Conservation (phyloP, 2,797 vertebrate species). For the Oreochromis mossambicus region DNA sequence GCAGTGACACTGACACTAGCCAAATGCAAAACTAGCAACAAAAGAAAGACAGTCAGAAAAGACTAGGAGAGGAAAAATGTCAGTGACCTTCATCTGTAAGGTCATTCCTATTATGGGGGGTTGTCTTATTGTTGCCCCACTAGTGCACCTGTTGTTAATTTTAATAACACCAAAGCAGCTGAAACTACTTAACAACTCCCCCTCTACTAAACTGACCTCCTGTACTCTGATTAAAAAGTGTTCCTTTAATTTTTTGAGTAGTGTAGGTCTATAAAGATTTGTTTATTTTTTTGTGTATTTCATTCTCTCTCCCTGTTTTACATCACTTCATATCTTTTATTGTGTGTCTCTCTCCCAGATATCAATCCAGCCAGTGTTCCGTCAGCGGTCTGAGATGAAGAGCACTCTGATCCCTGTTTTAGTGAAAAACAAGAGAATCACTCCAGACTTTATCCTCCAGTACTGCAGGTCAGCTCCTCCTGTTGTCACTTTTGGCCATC, state of each 20-base stretch:
- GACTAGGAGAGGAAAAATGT: neutral
- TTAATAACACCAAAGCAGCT: neutral
- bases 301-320: neutral
- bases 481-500: neutral
- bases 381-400: conserved; percentile 83
- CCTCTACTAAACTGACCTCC: neutral
- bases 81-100: neutral
- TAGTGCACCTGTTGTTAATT: neutral
- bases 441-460: conserved; percentile 83
- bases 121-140: neutral
- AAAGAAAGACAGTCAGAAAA: neutral
- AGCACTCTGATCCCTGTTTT: conserved; percentile 83
- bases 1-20: neutral
- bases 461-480: conserved; percentile 85
- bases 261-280: neutral
- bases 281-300: neutral
- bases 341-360: conserved; percentile 73
- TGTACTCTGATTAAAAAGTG: neutral
- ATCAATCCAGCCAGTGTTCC: conserved; percentile 91
- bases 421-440: conserved; percentile 84
- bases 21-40: neutral
- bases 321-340: neutral
- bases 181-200: neutral
- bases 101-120: neutral
- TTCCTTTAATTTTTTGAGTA: neutral